Evolutionary conservation across 2,797 vertebrate species (phyloP).

Genomic region (Manis javanica): DNA sequence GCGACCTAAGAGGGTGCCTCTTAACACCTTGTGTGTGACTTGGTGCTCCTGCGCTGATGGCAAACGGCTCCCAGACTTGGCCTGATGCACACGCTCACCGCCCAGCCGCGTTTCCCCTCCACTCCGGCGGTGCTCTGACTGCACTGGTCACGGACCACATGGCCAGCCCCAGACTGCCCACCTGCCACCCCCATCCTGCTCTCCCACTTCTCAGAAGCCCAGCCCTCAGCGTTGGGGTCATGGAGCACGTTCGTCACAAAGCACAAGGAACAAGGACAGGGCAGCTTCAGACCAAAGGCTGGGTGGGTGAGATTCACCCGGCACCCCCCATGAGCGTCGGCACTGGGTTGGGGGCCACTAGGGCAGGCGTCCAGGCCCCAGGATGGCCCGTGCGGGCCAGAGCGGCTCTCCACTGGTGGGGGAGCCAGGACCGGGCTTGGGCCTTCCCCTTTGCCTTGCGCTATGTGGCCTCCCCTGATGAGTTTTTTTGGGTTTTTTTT

Average conservation of each 20-base stretch:
- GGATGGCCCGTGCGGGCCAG: neutral
- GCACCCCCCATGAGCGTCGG: neutral
- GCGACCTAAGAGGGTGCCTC: neutral
- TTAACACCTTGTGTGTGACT: neutral
- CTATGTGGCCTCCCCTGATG: neutral
- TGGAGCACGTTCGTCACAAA: neutral
- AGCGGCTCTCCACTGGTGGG: neutral
- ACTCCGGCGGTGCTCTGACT: neutral
- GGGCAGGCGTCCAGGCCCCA: neutral
- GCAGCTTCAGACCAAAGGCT: neutral
- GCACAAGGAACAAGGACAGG: neutral
- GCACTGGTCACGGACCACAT: neutral
- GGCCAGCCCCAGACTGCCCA: neutral
- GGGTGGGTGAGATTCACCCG: too few relatives aligned
- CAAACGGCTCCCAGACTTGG: neutral
- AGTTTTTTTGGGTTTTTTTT: neutral
- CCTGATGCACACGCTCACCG: accelerated
- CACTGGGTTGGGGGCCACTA: neutral
- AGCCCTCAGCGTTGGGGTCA: neutral
- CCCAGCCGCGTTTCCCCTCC: neutral
- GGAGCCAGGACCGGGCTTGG: neutral
- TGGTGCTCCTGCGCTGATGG: neutral
- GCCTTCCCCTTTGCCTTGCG: neutral
- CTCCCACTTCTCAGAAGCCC: neutral
- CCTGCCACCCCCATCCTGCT: neutral